Evolutionary conservation across 2,113 vertebrate genomes (phyloP).

Genomic region (Bambusicola thoracicus): DNA sequence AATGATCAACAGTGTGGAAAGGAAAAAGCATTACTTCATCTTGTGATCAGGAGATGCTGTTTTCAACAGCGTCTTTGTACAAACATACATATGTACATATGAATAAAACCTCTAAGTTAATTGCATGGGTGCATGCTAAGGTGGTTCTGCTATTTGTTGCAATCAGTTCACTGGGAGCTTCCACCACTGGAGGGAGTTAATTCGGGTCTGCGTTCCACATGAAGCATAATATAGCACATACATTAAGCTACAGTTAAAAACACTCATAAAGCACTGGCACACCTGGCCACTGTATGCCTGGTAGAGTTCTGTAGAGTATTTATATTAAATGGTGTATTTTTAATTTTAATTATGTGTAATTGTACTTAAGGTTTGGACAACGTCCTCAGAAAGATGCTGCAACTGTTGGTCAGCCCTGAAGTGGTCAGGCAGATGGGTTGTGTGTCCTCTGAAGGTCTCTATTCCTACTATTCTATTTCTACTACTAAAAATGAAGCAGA

Average conservation of each 20-base stretch:
- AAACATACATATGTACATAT: fast-evolving
- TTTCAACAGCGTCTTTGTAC: background rate
- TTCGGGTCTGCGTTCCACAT: background rate
- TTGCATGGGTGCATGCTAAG: fast-evolving
- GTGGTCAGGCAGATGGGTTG: background rate
- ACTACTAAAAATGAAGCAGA: background rate
- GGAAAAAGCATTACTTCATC: background rate
- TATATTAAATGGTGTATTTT: background rate
- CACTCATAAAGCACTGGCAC: no score
- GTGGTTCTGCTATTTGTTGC: background rate
- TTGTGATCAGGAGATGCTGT: background rate
- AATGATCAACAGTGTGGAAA: background rate
- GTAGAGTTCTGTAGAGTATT: background rate
- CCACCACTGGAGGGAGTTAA: background rate
- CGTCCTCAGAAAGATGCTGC: background rate
- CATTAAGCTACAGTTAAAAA: background rate
- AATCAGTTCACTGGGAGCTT: background rate
- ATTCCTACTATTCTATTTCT: background rate
- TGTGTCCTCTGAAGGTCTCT: background rate
- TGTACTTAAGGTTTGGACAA: background rate
- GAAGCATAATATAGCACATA: background rate
- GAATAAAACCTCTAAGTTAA: background rate
- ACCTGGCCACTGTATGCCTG: background rate
- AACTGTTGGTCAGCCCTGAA: background rate
- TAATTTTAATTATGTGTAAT: background rate